Percentiles rank a stretch among this genome's conserved stretches.
phyloP scores from a whole-genome alignment of 2,888 invertebrate genomes.

The Tenthredo distinguenda region DNA sequence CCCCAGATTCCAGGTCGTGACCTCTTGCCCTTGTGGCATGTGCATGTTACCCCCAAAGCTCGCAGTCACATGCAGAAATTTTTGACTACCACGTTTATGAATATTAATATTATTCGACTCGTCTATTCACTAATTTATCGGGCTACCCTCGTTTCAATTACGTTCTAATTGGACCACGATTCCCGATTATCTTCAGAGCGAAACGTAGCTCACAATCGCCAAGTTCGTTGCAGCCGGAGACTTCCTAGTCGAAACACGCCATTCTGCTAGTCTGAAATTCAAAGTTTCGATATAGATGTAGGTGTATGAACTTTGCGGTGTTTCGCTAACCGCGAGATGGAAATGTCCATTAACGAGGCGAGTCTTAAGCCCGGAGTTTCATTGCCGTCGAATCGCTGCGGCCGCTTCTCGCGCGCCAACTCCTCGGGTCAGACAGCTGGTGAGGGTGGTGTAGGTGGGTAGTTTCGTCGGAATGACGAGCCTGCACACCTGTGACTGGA shows the following conservation, averaged over 20 bases:
- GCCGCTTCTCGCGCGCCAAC: neutral
- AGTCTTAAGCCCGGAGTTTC: slow-evolving; percentile 37
- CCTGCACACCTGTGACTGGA: slow-evolving; percentile 30
- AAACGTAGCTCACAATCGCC: neutral
- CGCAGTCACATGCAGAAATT: neutral
- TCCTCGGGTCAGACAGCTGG: slow-evolving; percentile 41
- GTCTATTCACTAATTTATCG: neutral
- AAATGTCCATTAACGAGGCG: slow-evolving; percentile 47
- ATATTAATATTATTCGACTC: neutral
- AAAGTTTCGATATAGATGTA: slow-evolving; percentile 34
- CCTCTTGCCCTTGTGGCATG: slow-evolving; percentile 47
- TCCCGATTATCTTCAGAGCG: slow-evolving; percentile 25
- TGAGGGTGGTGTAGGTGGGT: slow-evolving; percentile 16
- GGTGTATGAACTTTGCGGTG: slow-evolving; percentile 37
- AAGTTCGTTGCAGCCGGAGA: neutral
- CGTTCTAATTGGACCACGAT: neutral
- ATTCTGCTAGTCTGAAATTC: neutral
- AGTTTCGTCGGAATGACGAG: slow-evolving; percentile 11
- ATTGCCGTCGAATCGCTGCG: slow-evolving; percentile 25
- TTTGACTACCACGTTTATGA: neutral
- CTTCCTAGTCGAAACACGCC: slow-evolving; percentile 14
- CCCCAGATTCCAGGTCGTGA: slow-evolving; percentile 47
- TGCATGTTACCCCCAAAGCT: neutral
- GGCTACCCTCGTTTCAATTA: neutral
- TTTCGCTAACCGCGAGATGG: slow-evolving; percentile 34